Percentiles rank a stretch among this genome's conserved stretches.
Evolutionary conservation across 2,888 invertebrate genomes (phyloP).

Genomic region (Magallana nippona): DNA sequence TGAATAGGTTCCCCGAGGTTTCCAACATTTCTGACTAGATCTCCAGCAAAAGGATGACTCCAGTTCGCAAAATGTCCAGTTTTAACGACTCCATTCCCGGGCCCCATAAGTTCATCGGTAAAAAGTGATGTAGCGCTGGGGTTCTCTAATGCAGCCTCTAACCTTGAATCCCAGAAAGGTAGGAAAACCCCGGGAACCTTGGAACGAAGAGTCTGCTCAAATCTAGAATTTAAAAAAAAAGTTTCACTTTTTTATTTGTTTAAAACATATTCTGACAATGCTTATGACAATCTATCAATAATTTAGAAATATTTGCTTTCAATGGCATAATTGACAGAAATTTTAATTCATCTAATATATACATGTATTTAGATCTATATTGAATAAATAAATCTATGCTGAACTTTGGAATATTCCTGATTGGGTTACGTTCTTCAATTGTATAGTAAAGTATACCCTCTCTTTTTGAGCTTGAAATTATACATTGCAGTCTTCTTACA

Average conservation of each 20-base stretch:
- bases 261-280: too few relatives aligned
- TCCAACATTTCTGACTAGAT: slow-evolving; percentile 60
- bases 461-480: too few relatives aligned
- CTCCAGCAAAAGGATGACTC: slow-evolving; percentile 51
- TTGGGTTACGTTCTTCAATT: too few relatives aligned
- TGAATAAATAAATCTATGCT: too few relatives aligned
- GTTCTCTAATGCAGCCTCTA: slow-evolving; percentile 56
- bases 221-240: slow-evolving; percentile 46
- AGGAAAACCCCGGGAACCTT: slow-evolving; percentile 58
- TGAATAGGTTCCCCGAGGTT: slow-evolving; percentile 59
- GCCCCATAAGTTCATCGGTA: slow-evolving; percentile 57
- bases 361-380: too few relatives aligned
- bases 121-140: slow-evolving; percentile 60
- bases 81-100: slow-evolving; percentile 58
- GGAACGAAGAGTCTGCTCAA: slow-evolving; percentile 61
- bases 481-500: slow-evolving; percentile 36
- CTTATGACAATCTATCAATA: too few relatives aligned
- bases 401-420: too few relatives aligned
- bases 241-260: too few relatives aligned
- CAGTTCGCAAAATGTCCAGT: slow-evolving; percentile 61
- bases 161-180: slow-evolving; percentile 65
- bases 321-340: too few relatives aligned
- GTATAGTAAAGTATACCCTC: too few relatives aligned
- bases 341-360: too few relatives aligned
- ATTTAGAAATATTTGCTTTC: too few relatives aligned